A percentile compares a stretch with the other conserved stretches of the same genome.
phyloP scores from a whole-genome alignment of 2,888 invertebrate genomes.

The Dryomyza anilis region DNA sequence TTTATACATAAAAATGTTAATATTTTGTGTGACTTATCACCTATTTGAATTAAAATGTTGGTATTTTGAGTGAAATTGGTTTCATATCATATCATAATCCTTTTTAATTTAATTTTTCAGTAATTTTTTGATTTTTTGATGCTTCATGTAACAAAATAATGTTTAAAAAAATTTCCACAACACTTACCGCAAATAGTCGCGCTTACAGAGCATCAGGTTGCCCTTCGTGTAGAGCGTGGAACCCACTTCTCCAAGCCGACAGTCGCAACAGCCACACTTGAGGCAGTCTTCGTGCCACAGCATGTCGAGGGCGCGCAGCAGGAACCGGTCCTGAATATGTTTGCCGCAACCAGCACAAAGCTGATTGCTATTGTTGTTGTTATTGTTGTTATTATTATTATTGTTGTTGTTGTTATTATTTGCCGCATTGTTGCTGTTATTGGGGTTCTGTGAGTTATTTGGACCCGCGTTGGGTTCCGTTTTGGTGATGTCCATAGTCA shows the following conservation, averaged over 20 bases:
- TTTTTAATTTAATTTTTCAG: no score
- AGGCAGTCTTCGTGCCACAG: conserved; percentile 98
- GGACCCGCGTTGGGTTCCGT: conserved; percentile 67
- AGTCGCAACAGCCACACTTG: conserved; percentile 97
- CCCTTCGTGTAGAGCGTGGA: conserved; percentile 94
- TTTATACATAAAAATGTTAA: no score
- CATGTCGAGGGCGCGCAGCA: conserved; percentile 90
- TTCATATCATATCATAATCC: no score
- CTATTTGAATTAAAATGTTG: no score
- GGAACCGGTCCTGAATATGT: conserved; percentile 87
- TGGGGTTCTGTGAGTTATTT: conserved; percentile 45
- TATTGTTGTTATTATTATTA: conserved; percentile 47
- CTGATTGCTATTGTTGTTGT: conserved; percentile 64
- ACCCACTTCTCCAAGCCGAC: conserved; percentile 94
- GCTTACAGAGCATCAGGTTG: conserved; percentile 92
- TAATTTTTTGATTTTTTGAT: no score
- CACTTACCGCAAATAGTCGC: conserved; percentile 88
- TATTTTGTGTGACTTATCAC: no score
- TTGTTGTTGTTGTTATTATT: conserved; percentile 38
- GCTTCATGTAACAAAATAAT: no score
- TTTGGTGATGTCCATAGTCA: conserved; percentile 90
- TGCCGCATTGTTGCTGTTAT: conserved; percentile 37
- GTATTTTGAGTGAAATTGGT: no score
- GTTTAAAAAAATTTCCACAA: no score
- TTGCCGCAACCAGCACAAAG: conserved; percentile 95